phyloP scores from a whole-genome alignment of 2,113 vertebrate species.

The Plecturocebus donacophilus region DNA sequence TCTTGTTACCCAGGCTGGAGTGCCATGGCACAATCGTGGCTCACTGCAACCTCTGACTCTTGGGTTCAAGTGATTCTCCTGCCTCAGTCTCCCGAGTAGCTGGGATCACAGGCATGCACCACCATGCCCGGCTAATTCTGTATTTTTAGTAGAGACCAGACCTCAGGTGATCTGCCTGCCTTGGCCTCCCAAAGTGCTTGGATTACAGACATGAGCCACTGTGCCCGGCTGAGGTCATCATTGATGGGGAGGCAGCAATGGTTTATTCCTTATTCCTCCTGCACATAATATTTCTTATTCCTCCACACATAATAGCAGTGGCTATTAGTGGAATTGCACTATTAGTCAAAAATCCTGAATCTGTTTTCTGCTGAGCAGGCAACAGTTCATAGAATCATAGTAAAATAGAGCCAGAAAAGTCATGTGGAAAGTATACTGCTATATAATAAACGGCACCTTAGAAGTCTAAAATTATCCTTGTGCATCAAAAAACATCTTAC shows the following conservation, averaged over 20 bases:
- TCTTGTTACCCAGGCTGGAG: too few relatives aligned
- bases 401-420: slow-evolving; percentile 27
- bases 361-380: neutral
- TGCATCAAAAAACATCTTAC: neutral
- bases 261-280: slow-evolving; percentile 2
- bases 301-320: neutral
- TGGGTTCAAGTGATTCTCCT: too few relatives aligned
- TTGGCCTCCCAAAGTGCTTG: too few relatives aligned
- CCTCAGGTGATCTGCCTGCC: too few relatives aligned
- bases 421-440: neutral
- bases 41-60: too few relatives aligned
- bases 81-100: too few relatives aligned
- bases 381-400: neutral
- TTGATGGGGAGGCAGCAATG: neutral
- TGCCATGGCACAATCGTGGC: too few relatives aligned
- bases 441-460: neutral
- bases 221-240: neutral
- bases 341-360: neutral
- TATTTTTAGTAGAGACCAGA: too few relatives aligned
- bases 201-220: too few relatives aligned
- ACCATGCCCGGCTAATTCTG: too few relatives aligned
- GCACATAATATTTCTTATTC: neutral
- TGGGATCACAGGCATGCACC: too few relatives aligned
- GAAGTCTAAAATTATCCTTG: neutral
- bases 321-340: neutral